Conservation (phyloP, 2,797 vertebrate species). For the Melanogrammus aeglefinus region DNA sequence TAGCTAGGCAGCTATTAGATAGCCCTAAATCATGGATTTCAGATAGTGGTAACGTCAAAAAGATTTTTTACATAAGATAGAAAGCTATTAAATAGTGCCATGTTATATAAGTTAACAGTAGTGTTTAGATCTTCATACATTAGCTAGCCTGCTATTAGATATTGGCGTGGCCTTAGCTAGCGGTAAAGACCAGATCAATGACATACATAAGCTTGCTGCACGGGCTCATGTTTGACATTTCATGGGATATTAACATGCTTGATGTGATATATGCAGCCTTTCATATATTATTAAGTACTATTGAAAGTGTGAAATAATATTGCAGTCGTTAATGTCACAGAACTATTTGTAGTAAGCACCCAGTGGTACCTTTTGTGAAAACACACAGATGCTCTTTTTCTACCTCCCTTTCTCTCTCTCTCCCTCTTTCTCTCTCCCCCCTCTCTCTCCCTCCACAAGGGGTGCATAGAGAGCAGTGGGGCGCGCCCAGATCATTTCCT, state of each 20-base stretch:
- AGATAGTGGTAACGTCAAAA: too few relatives aligned
- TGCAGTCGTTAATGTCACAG: not conserved
- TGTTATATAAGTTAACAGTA: too few relatives aligned
- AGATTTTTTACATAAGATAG: not conserved
- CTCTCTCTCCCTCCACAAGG: not conserved
- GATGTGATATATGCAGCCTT: too few relatives aligned
- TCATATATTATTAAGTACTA: not conserved
- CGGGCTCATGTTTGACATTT: too few relatives aligned
- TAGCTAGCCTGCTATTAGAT: not conserved
- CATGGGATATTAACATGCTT: too few relatives aligned
- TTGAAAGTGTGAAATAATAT: not conserved
- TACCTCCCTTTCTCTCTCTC: not conserved
- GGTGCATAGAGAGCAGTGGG: not conserved
- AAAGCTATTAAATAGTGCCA: not conserved
- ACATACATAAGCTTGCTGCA: not conserved
- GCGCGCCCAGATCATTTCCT: constrained; percentile 10
- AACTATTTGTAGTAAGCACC: not conserved
- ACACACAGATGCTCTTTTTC: not conserved
- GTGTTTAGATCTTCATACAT: not conserved
- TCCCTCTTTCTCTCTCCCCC: not conserved
- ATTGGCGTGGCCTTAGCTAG: not conserved
- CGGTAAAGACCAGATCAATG: not conserved
- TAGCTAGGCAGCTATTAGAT: not conserved
- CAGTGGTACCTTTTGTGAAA: not conserved
- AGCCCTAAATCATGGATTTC: too few relatives aligned